These are phyloP conservation scores for Mesochorus sp. DNA, from an alignment of 2,888 invertebrate genomes.

Conservation along the genomic window DNA sequence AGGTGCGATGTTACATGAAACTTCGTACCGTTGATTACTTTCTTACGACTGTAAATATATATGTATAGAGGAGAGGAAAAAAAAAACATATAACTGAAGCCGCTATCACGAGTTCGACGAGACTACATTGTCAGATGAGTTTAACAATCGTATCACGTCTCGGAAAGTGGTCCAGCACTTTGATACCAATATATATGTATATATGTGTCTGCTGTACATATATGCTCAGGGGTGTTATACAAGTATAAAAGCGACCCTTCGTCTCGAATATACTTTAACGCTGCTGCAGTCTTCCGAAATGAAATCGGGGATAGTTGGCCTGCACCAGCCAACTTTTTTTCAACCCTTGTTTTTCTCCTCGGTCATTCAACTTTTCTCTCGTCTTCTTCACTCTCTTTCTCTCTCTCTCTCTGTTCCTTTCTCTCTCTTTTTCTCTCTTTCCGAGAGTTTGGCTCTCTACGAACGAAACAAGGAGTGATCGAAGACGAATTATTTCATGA, in stretches of 20 bases:
- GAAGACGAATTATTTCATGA: not conserved
- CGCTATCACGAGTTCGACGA: constrained; percentile 43
- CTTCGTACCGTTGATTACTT: constrained; percentile 48
- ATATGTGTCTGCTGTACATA: not conserved
- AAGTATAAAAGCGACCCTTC: constrained; percentile 37
- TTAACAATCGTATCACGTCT: constrained; percentile 52
- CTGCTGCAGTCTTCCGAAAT: constrained; percentile 28
- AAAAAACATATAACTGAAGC: constrained; percentile 8
- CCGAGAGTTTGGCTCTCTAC: not conserved
- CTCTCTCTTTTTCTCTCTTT: not conserved
- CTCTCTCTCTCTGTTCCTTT: too few species aligned
- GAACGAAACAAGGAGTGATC: not conserved
- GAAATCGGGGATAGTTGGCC: constrained; percentile 32
- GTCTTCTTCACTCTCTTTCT: too few species aligned
- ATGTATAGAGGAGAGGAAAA: not conserved
- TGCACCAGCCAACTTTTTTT: constrained; percentile 46
- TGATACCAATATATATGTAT: constrained; percentile 9
- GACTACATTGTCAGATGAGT: constrained; percentile 22
- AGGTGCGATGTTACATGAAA: constrained; percentile 30
- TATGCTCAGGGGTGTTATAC: constrained; percentile 13
- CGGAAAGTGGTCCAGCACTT: constrained; percentile 54
- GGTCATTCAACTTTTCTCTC: not conserved
- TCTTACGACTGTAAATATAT: constrained; percentile 12
- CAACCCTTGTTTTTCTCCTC: not conserved
- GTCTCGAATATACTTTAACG: constrained; percentile 36